Percentiles rank a stretch among this genome's conserved stretches.
Evolutionary conservation across 2,888 invertebrate species (phyloP).

Genomic region (Euclidia mi): DNA sequence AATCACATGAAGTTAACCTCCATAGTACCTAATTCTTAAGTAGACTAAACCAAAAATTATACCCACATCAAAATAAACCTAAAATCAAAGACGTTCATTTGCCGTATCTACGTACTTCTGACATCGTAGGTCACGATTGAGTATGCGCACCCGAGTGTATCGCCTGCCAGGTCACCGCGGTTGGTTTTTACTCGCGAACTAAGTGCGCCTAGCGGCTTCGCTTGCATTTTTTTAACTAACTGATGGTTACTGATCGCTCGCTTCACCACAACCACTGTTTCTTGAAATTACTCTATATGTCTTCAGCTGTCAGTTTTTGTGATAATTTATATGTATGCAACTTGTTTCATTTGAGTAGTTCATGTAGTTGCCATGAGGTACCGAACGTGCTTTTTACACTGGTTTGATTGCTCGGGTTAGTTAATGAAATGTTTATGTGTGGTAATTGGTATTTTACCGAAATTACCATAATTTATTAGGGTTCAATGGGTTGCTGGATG

Average conservation of each 20-base stretch:
- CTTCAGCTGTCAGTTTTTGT: conserved; percentile 47
- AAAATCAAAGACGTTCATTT: neutral
- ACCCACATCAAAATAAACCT: no score
- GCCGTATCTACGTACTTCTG: conserved; percentile 51
- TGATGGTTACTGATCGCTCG: conserved; percentile 49
- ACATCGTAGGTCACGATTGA: conserved; percentile 65
- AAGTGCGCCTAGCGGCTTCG: conserved; percentile 66
- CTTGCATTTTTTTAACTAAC: conserved; percentile 60
- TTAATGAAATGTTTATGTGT: no score
- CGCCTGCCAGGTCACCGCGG: conserved; percentile 81
- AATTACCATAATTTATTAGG: no score
- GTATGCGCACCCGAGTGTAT: conserved; percentile 81
- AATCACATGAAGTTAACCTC: no score
- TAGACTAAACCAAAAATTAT: no score
- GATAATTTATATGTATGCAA: conserved; percentile 19
- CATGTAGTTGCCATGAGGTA: neutral
- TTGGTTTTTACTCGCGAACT: conserved; percentile 71
- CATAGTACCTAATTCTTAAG: no score
- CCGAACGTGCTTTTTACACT: no score
- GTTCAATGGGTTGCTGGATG: no score
- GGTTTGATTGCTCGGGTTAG: no score
- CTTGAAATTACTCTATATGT: conserved; percentile 53
- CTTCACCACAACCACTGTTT: conserved; percentile 54
- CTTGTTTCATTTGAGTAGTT: neutral
- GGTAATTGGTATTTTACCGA: no score